phyloP scores from a whole-genome alignment of 2,888 invertebrate species.

The Heliothis peltigera region DNA sequence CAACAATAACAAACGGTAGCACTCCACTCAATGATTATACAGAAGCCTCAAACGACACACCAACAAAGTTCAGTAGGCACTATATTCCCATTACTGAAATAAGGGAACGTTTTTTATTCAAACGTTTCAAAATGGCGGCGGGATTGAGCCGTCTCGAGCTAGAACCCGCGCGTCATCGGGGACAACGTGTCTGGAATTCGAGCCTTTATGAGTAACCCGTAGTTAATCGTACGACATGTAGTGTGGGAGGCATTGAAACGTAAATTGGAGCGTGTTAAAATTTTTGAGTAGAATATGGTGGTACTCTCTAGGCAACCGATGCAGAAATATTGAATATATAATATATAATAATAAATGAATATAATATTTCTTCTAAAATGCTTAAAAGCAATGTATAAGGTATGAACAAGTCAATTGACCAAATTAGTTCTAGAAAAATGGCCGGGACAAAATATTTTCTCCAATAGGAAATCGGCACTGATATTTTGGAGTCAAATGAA shows the following conservation, averaged over 20 bases:
- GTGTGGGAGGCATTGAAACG: conserved; percentile 46
- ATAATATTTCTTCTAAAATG: no score
- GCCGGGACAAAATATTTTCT: conserved; percentile 7
- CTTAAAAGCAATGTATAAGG: no score
- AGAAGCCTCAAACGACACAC: conserved; percentile 44
- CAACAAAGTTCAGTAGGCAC: conserved; percentile 44
- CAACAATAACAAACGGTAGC: conserved; percentile 33
- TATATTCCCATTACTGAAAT: conserved; percentile 56
- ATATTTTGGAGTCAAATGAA: neutral
- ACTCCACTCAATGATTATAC: conserved; percentile 52
- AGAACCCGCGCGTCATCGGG: conserved; percentile 65
- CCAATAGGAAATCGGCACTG: no score
- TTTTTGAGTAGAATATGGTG: conserved; percentile 1
- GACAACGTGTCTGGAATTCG: conserved; percentile 78
- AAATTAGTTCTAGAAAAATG: neutral
- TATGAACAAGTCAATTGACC: no score
- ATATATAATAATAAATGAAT: no score
- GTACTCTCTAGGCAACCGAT: no score
- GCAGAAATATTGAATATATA: no score
- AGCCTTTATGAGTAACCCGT: conserved; percentile 65
- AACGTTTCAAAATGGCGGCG: conserved; percentile 63
- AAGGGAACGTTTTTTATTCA: conserved; percentile 62
- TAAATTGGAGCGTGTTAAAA: conserved; percentile 40
- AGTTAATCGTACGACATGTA: conserved; percentile 60
- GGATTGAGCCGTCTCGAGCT: conserved; percentile 51